phyloP scores from a whole-genome alignment of 2,888 invertebrate genomes.

The Serrognathus titanus region DNA sequence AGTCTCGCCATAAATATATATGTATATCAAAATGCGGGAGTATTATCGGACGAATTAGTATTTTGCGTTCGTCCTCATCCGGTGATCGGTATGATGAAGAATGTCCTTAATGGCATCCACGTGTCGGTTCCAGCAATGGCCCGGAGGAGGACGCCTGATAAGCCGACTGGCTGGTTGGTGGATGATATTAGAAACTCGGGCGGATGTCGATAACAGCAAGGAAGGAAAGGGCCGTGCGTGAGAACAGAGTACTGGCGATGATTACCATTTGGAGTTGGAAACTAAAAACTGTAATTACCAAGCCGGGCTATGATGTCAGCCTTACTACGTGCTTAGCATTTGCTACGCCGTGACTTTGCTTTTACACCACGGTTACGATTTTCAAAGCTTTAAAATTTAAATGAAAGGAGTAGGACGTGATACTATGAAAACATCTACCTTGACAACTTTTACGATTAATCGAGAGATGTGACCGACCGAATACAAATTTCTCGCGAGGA shows the following conservation, averaged over 20 bases:
- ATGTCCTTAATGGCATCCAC: conserved; percentile 1
- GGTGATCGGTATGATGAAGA: too few species aligned
- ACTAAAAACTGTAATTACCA: conserved; percentile 39
- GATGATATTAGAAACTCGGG: conserved; percentile 24
- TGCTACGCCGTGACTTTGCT: conserved; percentile 2
- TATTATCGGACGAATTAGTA: too few species aligned
- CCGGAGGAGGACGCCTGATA: conserved; percentile 23
- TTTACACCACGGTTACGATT: conserved; percentile 3
- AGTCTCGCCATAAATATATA: too few species aligned
- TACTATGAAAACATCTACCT: not conserved
- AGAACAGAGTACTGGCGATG: conserved; percentile 33
- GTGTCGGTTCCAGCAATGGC: conserved; percentile 11
- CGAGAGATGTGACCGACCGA: not conserved
- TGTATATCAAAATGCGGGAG: too few species aligned
- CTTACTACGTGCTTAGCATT: conserved; percentile 24
- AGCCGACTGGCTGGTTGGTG: conserved; percentile 12
- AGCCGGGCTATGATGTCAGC: conserved; percentile 33
- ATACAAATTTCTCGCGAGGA: not conserved
- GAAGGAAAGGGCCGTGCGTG: conserved; percentile 29
- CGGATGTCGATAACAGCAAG: conserved; percentile 33
- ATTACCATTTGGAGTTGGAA: conserved; percentile 39
- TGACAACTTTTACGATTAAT: not conserved
- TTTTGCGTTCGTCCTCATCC: too few species aligned
- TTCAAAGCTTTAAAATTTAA: not conserved
- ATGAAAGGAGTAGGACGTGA: too few species aligned